Evolutionary conservation across 1,140 invertebrate species (phyloP).

Genomic region (Cotesia vestalis): DNA sequence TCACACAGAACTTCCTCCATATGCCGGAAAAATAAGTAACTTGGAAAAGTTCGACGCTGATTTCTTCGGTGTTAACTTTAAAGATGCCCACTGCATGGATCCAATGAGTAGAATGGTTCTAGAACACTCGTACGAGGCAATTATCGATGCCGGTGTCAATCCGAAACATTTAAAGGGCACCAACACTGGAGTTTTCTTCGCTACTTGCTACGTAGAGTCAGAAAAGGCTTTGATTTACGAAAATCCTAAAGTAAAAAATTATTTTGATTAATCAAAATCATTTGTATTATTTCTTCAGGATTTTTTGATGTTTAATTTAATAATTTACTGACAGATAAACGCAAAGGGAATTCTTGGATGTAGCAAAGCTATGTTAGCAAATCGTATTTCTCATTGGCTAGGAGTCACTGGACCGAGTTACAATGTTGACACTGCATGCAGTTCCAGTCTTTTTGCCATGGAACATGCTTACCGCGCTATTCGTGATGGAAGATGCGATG

Average conservation of each 20-base stretch:
- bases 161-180: constrained; percentile 70
- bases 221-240: constrained; percentile 76
- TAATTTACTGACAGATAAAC: too few species aligned
- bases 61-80: constrained; percentile 84
- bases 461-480: constrained; percentile 84
- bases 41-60: constrained; percentile 83
- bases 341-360: constrained; percentile 70
- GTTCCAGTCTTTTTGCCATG: constrained; percentile 85
- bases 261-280: too few species aligned
- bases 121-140: constrained; percentile 86
- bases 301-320: too few species aligned
- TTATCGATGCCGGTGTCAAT: constrained; percentile 82
- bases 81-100: constrained; percentile 88
- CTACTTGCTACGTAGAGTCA: constrained; percentile 81
- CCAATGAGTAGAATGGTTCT: constrained; percentile 86
- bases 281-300: constrained; percentile 44
- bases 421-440: constrained; percentile 88
- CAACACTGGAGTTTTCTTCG: constrained; percentile 84
- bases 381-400: constrained; percentile 83
- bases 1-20: constrained; percentile 75
- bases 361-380: constrained; percentile 89
- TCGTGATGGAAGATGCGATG: constrained; percentile 80
- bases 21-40: constrained; percentile 83
- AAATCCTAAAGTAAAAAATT: constrained; percentile 67
- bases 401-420: constrained; percentile 81